A percentile compares a stretch with the other conserved stretches of the same genome.
Evolutionary conservation across 2,888 invertebrate species (phyloP).

Genomic region (Thysanoteuthis rhombus): DNA sequence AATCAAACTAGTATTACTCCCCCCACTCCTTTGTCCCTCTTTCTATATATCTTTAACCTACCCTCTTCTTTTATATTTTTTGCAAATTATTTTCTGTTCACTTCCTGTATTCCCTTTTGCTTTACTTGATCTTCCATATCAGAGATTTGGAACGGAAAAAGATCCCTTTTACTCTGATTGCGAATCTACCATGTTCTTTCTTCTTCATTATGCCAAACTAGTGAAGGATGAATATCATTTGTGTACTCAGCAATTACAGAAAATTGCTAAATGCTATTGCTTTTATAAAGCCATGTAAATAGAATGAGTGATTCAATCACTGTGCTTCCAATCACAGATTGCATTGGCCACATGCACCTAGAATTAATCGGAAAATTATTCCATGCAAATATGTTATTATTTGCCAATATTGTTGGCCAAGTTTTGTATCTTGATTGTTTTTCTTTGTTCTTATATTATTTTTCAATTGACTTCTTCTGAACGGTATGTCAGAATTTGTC

Average conservation of each 20-base stretch:
- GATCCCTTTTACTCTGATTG: neutral
- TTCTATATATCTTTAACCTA: neutral
- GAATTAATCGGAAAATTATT: neutral
- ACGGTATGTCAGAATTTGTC: neutral
- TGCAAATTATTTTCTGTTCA: neutral
- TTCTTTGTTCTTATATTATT: neutral
- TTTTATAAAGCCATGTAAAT: constrained; percentile 12
- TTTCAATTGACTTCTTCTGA: neutral
- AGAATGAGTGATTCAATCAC: neutral
- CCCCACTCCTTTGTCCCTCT: neutral
- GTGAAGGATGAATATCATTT: neutral
- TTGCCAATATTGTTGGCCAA: neutral
- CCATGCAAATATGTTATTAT: neutral
- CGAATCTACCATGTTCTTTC: neutral
- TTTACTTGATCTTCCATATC: neutral
- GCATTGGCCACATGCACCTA: neutral
- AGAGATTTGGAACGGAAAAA: neutral
- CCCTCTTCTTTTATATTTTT: neutral
- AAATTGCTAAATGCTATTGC: neutral
- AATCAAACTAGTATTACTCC: neutral
- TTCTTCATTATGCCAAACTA: neutral
- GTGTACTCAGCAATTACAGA: neutral
- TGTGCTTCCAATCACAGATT: neutral
- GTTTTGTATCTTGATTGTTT: neutral
- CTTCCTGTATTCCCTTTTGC: neutral